These are phyloP conservation scores for Myodes glareolus DNA, from an alignment of 2,113 vertebrate genomes.

Conservation along the genomic window DNA sequence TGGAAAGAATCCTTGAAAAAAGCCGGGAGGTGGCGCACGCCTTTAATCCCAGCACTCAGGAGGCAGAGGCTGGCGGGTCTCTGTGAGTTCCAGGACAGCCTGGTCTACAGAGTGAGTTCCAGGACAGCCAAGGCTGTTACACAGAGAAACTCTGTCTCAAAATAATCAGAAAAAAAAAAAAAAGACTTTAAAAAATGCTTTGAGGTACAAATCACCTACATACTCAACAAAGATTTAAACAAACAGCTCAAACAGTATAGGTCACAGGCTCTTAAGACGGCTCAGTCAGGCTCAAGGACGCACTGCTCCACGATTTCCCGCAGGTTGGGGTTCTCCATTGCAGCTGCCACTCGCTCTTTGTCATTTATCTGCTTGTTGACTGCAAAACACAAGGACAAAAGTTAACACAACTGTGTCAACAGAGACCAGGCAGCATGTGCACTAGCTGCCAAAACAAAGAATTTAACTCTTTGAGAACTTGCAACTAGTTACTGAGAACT, in stretches of 20 bases:
- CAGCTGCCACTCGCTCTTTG: constrained; percentile 98
- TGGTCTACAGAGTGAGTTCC: background rate
- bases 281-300: constrained; percentile 93
- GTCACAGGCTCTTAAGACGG: background rate
- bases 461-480: background rate
- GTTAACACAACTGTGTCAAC: background rate
- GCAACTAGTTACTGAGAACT: background rate
- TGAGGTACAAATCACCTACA: constrained; percentile 83
- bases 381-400: constrained; percentile 82
- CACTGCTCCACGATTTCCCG: constrained; percentile 98
- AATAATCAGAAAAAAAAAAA: background rate
- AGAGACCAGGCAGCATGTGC: background rate
- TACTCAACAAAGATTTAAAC: constrained; percentile 80
- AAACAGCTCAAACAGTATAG: constrained; percentile 59
- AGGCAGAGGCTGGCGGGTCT: background rate
- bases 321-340: constrained; percentile 97
- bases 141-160: background rate
- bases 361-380: constrained; percentile 99
- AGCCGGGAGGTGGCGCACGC: rapidly evolving
- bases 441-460: background rate
- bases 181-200: background rate
- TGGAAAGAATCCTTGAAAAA: constrained; percentile 81
- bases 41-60: background rate
- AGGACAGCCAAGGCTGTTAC: background rate
- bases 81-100: background rate